Percentiles rank a stretch among this genome's conserved stretches.
phyloP scores from a whole-genome alignment of 2,113 vertebrate species.

The Cynocephalus volans region DNA sequence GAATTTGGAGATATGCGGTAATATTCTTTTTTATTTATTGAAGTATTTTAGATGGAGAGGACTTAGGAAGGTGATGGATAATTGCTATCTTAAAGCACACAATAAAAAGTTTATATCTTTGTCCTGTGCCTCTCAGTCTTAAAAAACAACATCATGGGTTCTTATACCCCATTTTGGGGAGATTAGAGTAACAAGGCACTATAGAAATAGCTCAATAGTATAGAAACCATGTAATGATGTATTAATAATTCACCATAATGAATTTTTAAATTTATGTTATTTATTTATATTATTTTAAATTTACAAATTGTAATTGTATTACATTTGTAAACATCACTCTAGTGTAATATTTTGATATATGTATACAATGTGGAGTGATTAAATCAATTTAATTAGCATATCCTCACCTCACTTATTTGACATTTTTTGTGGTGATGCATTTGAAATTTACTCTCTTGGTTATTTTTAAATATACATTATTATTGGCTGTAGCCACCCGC shows the following conservation, averaged over 20 bases:
- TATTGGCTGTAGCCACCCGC: background rate
- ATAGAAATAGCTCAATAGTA: background rate
- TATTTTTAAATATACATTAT: background rate
- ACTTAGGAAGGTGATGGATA: background rate
- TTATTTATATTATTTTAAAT: background rate
- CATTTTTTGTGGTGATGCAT: background rate
- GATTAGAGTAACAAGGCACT: background rate
- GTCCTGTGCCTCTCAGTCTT: background rate
- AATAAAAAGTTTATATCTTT: background rate
- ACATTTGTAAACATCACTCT: background rate
- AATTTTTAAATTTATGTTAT: background rate
- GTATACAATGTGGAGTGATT: background rate
- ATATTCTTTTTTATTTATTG: slow-evolving; percentile 27
- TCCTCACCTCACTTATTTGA: background rate
- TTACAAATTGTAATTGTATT: background rate
- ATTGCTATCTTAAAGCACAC: background rate
- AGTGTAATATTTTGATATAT: background rate
- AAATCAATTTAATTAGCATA: background rate
- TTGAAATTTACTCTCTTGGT: background rate
- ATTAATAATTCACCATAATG: background rate
- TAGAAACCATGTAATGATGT: background rate
- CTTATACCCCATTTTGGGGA: background rate
- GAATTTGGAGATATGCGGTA: background rate
- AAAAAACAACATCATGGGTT: background rate
- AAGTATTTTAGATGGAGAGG: background rate